Conservation (phyloP, 2,113 vertebrate species). For the western clawed frog (Xenopus tropicalis) region UCB_Xtro_10.0 CM004443.2:145778501-145779000, state of each 20-base stretch:
- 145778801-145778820: no score
- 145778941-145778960: constrained; percentile 36
- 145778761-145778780: no score
- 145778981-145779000: no score
- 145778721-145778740: constrained; percentile 46
- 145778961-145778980: constrained; percentile 7
- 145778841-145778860: no score
- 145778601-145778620: constrained; percentile 94
- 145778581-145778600: constrained; percentile 96
- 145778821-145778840: no score
- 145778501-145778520: no score
- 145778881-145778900: no score
- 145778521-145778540: constrained; percentile 46
- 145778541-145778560: constrained; percentile 98
- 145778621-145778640: constrained; percentile 97
- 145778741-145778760: no score
- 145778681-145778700: constrained; percentile 91
- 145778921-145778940: background rate
- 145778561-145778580: constrained; percentile 98
- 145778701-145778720: constrained; percentile 53
- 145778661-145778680: constrained; percentile 97
- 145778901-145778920: no score
- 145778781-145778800: no score
- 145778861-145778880: no score
- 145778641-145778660: constrained; percentile 97